These are phyloP conservation scores for Siniperca undulata DNA, from an alignment of 2,797 vertebrate genomes.

Conservation along the genomic window DNA sequence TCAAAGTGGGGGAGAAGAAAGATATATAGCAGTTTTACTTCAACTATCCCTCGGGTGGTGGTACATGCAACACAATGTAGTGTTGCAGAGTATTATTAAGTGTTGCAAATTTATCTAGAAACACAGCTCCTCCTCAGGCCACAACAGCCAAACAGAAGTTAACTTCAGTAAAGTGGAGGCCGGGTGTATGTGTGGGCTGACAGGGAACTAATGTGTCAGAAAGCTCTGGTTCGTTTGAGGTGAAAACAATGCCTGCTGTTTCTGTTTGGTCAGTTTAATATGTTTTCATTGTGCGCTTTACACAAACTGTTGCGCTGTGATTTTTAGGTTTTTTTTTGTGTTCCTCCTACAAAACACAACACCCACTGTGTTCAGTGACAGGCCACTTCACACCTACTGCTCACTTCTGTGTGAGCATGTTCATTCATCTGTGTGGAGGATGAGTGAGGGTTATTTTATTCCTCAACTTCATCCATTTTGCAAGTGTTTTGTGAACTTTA, in stretches of 20 bases:
- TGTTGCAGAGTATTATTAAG: slow-evolving; percentile 61
- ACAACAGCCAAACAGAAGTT: slow-evolving; percentile 51
- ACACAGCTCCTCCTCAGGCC: slow-evolving; percentile 57
- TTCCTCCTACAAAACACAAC: slow-evolving; percentile 43
- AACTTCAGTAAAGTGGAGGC: slow-evolving; percentile 50
- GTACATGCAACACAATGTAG: slow-evolving; percentile 22
- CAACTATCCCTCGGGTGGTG: slow-evolving; percentile 30
- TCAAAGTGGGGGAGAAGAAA: slow-evolving; percentile 42
- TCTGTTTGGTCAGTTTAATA: slow-evolving; percentile 51
- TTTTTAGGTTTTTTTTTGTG: not conserved
- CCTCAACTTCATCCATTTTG: not conserved
- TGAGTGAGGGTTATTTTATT: not conserved
- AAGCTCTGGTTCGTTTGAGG: slow-evolving; percentile 13
- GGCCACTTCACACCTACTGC: slow-evolving; percentile 36
- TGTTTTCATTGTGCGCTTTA: slow-evolving; percentile 34
- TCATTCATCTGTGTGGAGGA: slow-evolving; percentile 49
- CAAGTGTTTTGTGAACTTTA: not conserved
- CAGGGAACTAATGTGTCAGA: slow-evolving; percentile 38
- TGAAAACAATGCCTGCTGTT: slow-evolving; percentile 32
- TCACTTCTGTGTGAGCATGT: slow-evolving; percentile 35
- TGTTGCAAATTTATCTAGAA: slow-evolving; percentile 66
- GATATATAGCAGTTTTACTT: slow-evolving; percentile 23
- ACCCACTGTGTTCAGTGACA: slow-evolving; percentile 36
- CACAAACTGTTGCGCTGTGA: slow-evolving; percentile 28
- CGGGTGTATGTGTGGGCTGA: slow-evolving; percentile 46